Evolutionary conservation across 2,888 invertebrate species (phyloP).

Genomic region (Tribolium freemani): DNA sequence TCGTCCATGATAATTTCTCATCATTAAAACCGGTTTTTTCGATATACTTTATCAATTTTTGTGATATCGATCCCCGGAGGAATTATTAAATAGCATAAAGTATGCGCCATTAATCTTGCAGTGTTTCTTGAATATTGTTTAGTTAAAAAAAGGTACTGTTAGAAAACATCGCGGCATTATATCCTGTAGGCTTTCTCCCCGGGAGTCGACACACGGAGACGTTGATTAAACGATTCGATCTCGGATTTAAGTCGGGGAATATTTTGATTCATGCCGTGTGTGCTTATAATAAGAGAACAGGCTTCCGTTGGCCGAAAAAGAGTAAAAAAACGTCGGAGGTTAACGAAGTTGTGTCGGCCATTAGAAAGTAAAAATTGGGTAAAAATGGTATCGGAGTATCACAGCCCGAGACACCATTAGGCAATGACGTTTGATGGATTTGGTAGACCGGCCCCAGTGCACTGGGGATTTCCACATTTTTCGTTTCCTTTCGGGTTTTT

Average conservation of each 20-base stretch:
- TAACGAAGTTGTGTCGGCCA: slow-evolving; percentile 2
- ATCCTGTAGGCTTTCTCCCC: slow-evolving; percentile 61
- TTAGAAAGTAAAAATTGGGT: slow-evolving; percentile 46
- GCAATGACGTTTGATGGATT: slow-evolving; percentile 67
- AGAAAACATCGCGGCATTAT: slow-evolving; percentile 51
- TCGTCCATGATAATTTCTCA: slow-evolving; percentile 55
- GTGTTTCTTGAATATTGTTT: slow-evolving; percentile 22
- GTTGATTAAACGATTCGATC: slow-evolving; percentile 68
- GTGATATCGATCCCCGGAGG: neutral
- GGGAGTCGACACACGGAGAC: slow-evolving; percentile 66
- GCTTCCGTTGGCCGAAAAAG: slow-evolving; percentile 58
- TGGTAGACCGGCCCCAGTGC: slow-evolving; percentile 63
- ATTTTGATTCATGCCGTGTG: slow-evolving; percentile 65
- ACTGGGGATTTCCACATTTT: slow-evolving; percentile 66
- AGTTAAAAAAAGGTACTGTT: slow-evolving; percentile 36
- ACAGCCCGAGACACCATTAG: slow-evolving; percentile 64
- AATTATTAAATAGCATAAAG: slow-evolving; percentile 27
- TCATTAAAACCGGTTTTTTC: slow-evolving; percentile 53
- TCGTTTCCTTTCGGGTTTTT: slow-evolving; percentile 64
- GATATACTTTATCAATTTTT: neutral
- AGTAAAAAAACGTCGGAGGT: too few relatives aligned
- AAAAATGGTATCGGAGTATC: slow-evolving; percentile 53
- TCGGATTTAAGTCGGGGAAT: slow-evolving; percentile 63
- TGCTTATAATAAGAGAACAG: slow-evolving; percentile 61
- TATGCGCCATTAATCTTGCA: slow-evolving; percentile 22